phyloP scores from a whole-genome alignment of 2,888 invertebrate species.

The Parapristionchus giblindavisi region DNA sequence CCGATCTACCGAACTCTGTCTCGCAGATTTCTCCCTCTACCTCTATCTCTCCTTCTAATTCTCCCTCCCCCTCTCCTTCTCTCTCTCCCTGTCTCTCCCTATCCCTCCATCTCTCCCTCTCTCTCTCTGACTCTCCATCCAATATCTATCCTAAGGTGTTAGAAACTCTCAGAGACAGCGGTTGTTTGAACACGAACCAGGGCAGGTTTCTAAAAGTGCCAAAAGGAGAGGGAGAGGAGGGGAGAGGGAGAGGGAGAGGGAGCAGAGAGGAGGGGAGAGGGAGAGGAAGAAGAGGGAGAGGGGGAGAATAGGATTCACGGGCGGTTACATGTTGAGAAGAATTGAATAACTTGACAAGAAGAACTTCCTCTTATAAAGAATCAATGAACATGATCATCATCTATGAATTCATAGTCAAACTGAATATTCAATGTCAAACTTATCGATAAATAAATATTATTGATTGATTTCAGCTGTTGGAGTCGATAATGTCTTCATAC shows the following conservation, averaged over 20 bases:
- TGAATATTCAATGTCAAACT: no score
- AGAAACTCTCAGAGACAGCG: not conserved
- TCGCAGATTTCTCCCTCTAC: no score
- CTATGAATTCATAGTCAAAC: no score
- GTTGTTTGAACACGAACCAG: not conserved
- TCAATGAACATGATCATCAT: no score
- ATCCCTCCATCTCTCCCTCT: not conserved
- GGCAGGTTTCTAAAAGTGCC: slow-evolving; percentile 1
- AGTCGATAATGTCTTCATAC: slow-evolving; percentile 93
- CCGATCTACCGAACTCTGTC: no score
- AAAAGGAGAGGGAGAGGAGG: slow-evolving; percentile 9
- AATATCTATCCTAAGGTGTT: not conserved
- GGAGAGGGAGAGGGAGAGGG: slow-evolving; percentile 23
- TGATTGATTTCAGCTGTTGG: slow-evolving; percentile 81
- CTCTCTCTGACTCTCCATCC: not conserved
- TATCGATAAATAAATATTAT: not conserved
- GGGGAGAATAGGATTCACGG: not conserved
- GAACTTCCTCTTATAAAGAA: no score
- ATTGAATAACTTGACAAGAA: not conserved
- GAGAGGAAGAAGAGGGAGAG: slow-evolving; percentile 1
- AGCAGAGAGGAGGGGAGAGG: not conserved
- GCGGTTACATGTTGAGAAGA: not conserved
- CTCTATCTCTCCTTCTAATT: no score
- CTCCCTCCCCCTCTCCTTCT: not conserved
- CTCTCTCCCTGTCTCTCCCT: no score